A percentile compares a stretch with the other conserved stretches of the same genome.
Conservation (phyloP, 1,140 invertebrate species). For the Heliothis virescens region DNA sequence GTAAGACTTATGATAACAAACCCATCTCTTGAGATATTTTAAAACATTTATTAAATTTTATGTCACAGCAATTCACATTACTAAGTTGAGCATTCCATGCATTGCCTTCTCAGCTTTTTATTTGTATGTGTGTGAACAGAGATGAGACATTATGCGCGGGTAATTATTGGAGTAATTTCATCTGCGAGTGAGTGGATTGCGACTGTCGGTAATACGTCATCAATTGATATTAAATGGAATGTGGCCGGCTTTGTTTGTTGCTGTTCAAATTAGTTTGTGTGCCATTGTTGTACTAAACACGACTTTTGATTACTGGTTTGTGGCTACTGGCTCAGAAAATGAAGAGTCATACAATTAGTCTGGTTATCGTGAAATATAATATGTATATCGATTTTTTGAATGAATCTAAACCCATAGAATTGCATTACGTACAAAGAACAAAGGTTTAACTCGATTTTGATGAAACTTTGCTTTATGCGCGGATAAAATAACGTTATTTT, state of each 20-base stretch:
- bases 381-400: background rate
- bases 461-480: background rate
- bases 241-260: background rate
- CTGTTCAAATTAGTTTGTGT: background rate
- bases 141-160: conserved; percentile 30
- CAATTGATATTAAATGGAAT: conserved; percentile 33
- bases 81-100: no score
- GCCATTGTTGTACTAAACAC: background rate
- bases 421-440: no score
- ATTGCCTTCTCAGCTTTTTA: background rate
- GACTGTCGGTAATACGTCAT: conserved; percentile 26
- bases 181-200: conserved; percentile 16
- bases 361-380: background rate
- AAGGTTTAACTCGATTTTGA: no score
- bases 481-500: no score
- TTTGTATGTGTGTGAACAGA: background rate
- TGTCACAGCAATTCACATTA: no score
- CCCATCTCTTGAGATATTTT: no score
- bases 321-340: no score
- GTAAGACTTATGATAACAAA: no score
- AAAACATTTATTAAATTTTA: no score
- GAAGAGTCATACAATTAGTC: background rate
- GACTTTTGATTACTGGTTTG: background rate
- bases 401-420: background rate
- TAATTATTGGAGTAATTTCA: conserved; percentile 42